Percentiles rank a stretch among this genome's conserved stretches.
Conservation (phyloP, 2,888 invertebrate genomes). For the Melinaea marsaeus region DNA sequence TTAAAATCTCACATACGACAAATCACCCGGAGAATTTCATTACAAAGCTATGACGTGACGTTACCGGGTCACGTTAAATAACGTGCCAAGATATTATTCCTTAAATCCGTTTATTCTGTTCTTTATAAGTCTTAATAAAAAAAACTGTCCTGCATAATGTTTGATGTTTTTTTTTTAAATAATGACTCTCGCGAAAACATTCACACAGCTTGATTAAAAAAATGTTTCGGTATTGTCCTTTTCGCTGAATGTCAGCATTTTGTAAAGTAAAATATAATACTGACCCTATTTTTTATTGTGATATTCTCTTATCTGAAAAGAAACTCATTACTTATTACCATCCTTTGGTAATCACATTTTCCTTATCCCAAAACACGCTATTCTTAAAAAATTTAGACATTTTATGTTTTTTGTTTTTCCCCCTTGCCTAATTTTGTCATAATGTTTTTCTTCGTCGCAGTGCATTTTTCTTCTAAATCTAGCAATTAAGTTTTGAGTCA, state of each 20-base stretch:
- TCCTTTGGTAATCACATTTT: background rate
- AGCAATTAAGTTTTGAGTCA: background rate
- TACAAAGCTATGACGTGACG: slow-evolving; percentile 3
- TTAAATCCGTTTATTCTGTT: slow-evolving; percentile 1
- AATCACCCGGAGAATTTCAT: slow-evolving; percentile 3
- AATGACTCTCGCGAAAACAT: background rate
- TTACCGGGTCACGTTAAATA: slow-evolving; percentile 2
- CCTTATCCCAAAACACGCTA: background rate
- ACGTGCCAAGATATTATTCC: slow-evolving; percentile 2
- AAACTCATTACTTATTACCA: slow-evolving; percentile 1
- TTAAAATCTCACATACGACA: slow-evolving; percentile 3
- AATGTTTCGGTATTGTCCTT: background rate
- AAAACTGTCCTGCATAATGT: background rate
- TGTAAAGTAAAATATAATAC: background rate
- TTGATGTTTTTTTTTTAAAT: background rate
- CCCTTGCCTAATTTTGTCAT: background rate
- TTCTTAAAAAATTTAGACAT: background rate
- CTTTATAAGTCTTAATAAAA: background rate
- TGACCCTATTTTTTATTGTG: background rate
- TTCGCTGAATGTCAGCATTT: background rate
- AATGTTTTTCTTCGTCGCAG: background rate
- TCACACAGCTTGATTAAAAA: background rate
- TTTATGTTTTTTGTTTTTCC: background rate
- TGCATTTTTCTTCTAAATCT: background rate
- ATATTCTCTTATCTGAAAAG: background rate